Evolutionary conservation across 2,113 vertebrate genomes (phyloP), one percentile per base, ranked within the genome.

Genomic region (Nesogale talazaci): DNA sequence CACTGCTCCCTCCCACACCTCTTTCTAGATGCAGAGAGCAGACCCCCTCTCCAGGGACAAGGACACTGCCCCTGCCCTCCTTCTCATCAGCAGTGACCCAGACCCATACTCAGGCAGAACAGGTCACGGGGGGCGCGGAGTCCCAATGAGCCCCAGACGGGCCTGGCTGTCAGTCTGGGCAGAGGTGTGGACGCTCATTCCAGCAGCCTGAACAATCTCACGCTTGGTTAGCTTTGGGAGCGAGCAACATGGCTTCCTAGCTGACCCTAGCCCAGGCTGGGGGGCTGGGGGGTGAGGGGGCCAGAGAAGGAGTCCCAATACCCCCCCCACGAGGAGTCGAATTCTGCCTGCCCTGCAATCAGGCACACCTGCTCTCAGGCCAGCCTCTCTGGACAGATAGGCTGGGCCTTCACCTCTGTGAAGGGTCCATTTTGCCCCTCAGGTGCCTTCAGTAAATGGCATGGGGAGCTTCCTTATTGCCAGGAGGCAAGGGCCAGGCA

Each of bases 141-240:
- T 61, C 7, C 36, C 88, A 38, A 57, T 36, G 76, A 52, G 42
- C 63, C 16, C 6, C 7, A 8, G 8, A 57, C 17, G 25, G 4
- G 46, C 38, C 59, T 56, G 17, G 67, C 57, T 42, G 38, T 25
- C 31, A 14, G 52, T 0, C 0, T 0, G 61, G 83, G 36, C 6
- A 31, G 17, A 22, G 19, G 11, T 0, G 6, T 6, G 36, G 22
- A 23, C 0, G 0, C 20, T 19, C 75, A 2, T 2, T 19, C 16
- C 2, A 11, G 36, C 31, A 40, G 42, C 23, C 59, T 17, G 14
- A 83, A 57, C 81, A 86, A 42, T 79, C 15, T 40, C 65, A 86
- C 0, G 7, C 79, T 93, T 82, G 79, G 88, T 92, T 89, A 67
- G n/a, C 75, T 94, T 67, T 31, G 59, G 1, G 6, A 90, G 74